Evolutionary conservation across 2,113 vertebrate genomes (phyloP).

Genomic region (Ibidorhyncha struthersii): DNA sequence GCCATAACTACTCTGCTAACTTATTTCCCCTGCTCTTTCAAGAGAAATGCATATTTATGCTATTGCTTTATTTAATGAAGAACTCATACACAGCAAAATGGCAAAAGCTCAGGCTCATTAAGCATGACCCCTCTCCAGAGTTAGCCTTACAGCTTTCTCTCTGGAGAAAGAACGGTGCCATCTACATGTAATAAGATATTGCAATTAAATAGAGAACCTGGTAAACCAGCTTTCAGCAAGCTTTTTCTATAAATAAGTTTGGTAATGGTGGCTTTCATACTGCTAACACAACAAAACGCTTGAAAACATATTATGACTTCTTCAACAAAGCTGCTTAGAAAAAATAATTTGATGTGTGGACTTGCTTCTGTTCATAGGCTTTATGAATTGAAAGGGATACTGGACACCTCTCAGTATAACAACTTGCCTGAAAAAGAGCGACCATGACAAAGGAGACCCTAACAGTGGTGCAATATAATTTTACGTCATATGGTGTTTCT

Average conservation of each 20-base stretch:
- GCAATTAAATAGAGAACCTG: not conserved
- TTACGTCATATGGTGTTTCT: not conserved
- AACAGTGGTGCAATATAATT: not conserved
- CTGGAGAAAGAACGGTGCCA: not conserved
- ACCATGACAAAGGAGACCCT: not conserved
- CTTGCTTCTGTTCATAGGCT: not conserved
- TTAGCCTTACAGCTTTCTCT: not conserved
- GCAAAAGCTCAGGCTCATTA: not conserved
- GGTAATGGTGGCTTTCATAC: not conserved
- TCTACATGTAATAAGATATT: not conserved
- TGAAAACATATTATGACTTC: not conserved
- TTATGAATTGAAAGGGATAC: not conserved
- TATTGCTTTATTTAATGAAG: not conserved
- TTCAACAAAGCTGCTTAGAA: not conserved
- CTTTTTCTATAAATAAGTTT: not conserved
- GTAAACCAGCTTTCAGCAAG: not conserved
- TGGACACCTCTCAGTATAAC: not conserved
- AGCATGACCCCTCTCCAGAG: not conserved
- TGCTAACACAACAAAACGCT: not conserved
- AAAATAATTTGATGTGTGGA: not conserved
- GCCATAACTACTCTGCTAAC: not conserved
- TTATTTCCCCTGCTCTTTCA: not conserved
- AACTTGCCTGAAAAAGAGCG: not conserved
- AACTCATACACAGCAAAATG: not conserved
- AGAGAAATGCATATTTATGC: not conserved